Evolutionary conservation across 1,140 invertebrate species (phyloP).

Genomic region (Galleria mellonella): DNA sequence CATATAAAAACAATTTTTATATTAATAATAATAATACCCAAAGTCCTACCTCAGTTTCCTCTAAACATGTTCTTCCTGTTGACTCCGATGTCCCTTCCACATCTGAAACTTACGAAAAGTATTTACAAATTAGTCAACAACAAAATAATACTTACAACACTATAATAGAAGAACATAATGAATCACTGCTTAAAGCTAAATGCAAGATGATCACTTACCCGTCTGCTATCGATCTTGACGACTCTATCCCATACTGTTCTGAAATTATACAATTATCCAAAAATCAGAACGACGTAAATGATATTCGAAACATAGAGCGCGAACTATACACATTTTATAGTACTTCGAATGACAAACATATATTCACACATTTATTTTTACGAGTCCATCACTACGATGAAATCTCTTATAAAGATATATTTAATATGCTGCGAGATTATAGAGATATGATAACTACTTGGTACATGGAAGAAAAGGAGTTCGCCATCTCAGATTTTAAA

Average conservation of each 20-base stretch:
- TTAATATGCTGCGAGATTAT: not conserved
- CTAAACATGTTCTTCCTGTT: too few species aligned
- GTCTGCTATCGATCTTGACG: conserved; percentile 1
- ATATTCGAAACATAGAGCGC: not conserved
- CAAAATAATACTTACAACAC: not conserved
- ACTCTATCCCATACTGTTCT: not conserved
- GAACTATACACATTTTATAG: not conserved
- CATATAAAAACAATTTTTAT: too few species aligned
- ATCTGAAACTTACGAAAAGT: not conserved
- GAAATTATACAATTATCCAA: not conserved
- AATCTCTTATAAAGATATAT: not conserved
- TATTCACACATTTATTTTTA: not conserved
- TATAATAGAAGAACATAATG: conserved; percentile 4
- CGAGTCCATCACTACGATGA: not conserved
- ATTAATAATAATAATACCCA: too few species aligned
- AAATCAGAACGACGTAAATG: not conserved
- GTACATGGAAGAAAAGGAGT: conserved; percentile 2
- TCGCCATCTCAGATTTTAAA: conserved; percentile 10
- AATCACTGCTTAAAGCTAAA: not conserved
- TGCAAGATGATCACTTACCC: not conserved
- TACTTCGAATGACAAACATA: not conserved
- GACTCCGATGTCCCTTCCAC: not conserved
- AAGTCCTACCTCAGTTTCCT: too few species aligned
- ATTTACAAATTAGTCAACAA: not conserved
- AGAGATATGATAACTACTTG: not conserved